Evolutionary conservation across 2,797 vertebrate genomes (phyloP), one percentile per base, ranked within the genome.

Genomic region (Macropus fuliginosus): DNA sequence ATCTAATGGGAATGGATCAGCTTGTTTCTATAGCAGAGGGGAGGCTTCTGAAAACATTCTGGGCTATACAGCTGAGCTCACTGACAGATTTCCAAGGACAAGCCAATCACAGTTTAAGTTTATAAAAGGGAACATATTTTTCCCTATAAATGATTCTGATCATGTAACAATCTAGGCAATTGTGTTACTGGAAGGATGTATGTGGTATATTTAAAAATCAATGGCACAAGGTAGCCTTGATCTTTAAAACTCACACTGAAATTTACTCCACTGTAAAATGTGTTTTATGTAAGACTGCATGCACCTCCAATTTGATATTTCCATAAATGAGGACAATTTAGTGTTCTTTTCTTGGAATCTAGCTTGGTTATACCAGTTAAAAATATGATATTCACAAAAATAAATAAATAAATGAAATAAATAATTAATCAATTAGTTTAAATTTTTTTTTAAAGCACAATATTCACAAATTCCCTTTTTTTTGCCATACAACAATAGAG

Each of bases 101-200:
- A 10, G 0, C n/a, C 54, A 0, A 16, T 3, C 1, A 55, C 0
- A 54, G 14, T 0, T 92, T 24, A 94, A 91, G 94, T 91, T 87
- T 94, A 93, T 92, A 95, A 91, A 59, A 54, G 93, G 40, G 0
- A 91, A 14, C 56, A 91, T n/a, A 3, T 54, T 21, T 66, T 94
- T 96, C 92, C 95, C 94, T 0, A 0, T 56, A 54, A 89, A 59
- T 89, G 95, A 96, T 95, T 97, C 98, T 66, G 91, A 95, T 40
- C 55, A 97, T 89, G n/a, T 81, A 40, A 50, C 34, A 91, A 92
- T 54, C 50, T 0, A 56, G 92, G 34, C 16, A 13, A 34, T 55
- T 92, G 93, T 92, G 90, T 54, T 93, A 93, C 90, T 28, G 0
- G 93, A 97, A 93, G 55, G 91, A 46, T 54, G 0, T 11, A 40